Conservation (phyloP, 2,113 vertebrate genomes). For the Misgurnus anguillicaudatus region DNA sequence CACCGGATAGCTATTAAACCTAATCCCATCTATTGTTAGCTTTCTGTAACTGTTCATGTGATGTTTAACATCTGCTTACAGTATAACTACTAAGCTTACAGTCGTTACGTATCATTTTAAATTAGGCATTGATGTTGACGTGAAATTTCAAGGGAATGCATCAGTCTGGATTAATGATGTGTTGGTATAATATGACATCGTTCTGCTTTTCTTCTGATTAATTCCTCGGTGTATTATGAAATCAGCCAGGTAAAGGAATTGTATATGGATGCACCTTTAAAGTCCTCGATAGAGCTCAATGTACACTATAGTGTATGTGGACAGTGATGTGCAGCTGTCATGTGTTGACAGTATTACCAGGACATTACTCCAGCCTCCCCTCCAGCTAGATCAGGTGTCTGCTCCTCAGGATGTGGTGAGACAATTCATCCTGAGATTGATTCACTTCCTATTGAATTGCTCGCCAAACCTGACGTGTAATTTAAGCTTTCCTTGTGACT, state of each 20-base stretch:
- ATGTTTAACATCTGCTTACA: not conserved
- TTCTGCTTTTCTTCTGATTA: slow-evolving; percentile 3
- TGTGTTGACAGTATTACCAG: slow-evolving; percentile 64
- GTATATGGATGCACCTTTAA: not conserved
- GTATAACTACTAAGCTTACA: not conserved
- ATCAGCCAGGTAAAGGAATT: slow-evolving; percentile 10
- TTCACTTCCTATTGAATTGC: slow-evolving; percentile 81
- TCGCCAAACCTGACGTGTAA: slow-evolving; percentile 75
- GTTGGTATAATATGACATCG: not conserved
- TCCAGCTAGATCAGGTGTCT: slow-evolving; percentile 74
- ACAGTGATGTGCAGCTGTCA: slow-evolving; percentile 56
- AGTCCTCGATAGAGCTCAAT: not conserved
- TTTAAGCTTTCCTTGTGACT: slow-evolving; percentile 72
- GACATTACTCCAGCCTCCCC: slow-evolving; percentile 67
- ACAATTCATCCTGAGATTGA: slow-evolving; percentile 82
- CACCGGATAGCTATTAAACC: slow-evolving; percentile 3
- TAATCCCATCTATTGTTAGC: slow-evolving; percentile 15
- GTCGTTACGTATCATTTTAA: not conserved
- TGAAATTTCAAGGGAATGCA: slow-evolving; percentile 13
- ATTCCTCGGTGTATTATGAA: slow-evolving; percentile 11
- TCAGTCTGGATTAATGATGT: not conserved
- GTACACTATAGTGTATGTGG: slow-evolving; percentile 16
- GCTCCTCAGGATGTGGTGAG: slow-evolving; percentile 77
- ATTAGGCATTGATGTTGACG: not conserved
- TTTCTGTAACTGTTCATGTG: not conserved